phyloP scores from a whole-genome alignment of 2,797 vertebrate species.

The Numenius phaeopus region DNA sequence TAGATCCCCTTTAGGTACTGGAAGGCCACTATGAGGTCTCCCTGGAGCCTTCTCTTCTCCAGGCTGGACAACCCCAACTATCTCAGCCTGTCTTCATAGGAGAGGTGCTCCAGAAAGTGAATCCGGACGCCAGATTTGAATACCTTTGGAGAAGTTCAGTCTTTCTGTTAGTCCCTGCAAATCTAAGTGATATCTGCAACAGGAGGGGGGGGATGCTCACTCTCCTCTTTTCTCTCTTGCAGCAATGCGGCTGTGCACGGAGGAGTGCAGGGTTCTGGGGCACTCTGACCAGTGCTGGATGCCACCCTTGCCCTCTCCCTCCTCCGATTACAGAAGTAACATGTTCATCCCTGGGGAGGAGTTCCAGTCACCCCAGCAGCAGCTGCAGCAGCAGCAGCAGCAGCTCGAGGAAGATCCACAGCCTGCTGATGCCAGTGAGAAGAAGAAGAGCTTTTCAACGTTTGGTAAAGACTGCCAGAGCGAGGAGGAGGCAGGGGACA shows the following conservation, averaged over 20 bases:
- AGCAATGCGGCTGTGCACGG: constrained; percentile 96
- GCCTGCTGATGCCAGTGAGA: constrained; percentile 80
- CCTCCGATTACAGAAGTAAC: constrained; percentile 94
- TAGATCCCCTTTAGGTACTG: not conserved
- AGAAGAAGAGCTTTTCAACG: constrained; percentile 96
- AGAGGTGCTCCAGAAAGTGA: not conserved
- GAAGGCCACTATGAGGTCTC: not conserved
- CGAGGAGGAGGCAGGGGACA: constrained; percentile 82
- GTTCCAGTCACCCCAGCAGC: constrained; percentile 80
- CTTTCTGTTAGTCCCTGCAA: not conserved
- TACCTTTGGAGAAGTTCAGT: not conserved
- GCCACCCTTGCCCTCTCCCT: constrained; percentile 90
- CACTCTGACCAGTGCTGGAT: constrained; percentile 99
- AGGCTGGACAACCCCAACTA: not conserved
- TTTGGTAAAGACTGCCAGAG: constrained; percentile 90
- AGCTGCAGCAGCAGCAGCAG: constrained; percentile 78
- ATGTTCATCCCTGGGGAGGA: constrained; percentile 97
- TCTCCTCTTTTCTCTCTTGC: not conserved
- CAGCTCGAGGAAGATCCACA: constrained; percentile 83
- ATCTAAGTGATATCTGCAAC: rapidly evolving
- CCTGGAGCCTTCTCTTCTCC: not conserved
- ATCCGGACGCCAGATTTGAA: not conserved
- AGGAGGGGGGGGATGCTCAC: not conserved
- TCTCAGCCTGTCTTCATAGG: not conserved
- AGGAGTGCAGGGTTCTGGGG: constrained; percentile 94